Evolutionary conservation across 2,113 vertebrate species (phyloP).

Genomic region (Eurypyga helias): DNA sequence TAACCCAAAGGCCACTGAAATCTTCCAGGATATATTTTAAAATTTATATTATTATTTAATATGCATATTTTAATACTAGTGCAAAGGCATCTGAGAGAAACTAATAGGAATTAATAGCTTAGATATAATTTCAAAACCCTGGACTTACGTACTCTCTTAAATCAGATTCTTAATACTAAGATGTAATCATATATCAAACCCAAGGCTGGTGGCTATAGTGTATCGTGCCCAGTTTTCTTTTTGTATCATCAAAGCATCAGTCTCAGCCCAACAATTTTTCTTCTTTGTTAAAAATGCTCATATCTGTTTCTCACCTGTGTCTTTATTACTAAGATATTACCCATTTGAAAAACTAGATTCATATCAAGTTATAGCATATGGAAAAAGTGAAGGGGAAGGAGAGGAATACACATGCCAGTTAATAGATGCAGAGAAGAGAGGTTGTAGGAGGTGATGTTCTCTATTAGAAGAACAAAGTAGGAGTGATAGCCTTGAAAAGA

Average conservation of each 20-base stretch:
- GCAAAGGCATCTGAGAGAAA: constrained; percentile 12
- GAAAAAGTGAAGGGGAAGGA: background rate
- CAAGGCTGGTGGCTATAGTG: background rate
- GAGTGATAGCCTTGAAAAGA: constrained; percentile 21
- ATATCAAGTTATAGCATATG: background rate
- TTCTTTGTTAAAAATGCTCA: background rate
- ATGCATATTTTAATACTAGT: background rate
- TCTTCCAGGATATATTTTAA: constrained; percentile 15
- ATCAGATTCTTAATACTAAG: background rate
- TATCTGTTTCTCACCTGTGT: background rate
- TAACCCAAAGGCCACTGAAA: constrained; percentile 34
- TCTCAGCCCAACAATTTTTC: background rate
- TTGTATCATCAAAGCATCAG: background rate
- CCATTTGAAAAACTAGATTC: background rate
- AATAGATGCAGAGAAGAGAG: background rate
- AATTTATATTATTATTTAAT: constrained; percentile 18
- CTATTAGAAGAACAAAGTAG: constrained; percentile 54
- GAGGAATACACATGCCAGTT: background rate
- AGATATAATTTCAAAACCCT: background rate
- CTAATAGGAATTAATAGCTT: constrained; percentile 27
- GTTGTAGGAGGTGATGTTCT: constrained; percentile 21
- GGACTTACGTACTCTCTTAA: background rate
- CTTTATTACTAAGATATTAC: background rate
- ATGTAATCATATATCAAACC: background rate
- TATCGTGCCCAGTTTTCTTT: background rate